Evolutionary conservation across 2,888 invertebrate species (phyloP).

Genomic region (Sarcophaga variegata): DNA sequence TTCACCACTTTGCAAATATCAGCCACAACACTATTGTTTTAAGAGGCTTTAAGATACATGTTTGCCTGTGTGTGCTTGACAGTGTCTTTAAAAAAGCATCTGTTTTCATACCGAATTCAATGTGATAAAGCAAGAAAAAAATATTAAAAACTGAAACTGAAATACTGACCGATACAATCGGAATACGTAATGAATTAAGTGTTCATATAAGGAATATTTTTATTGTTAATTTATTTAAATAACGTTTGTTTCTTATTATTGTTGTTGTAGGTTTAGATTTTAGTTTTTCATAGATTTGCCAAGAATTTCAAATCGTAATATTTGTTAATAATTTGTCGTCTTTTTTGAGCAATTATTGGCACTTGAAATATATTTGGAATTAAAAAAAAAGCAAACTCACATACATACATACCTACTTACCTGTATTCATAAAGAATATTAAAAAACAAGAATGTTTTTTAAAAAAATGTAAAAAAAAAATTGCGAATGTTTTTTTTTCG

Average conservation of each 20-base stretch:
- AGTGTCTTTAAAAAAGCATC: conserved; percentile 37
- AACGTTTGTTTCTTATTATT: background rate
- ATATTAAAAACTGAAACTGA: conserved; percentile 34
- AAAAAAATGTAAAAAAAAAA: background rate
- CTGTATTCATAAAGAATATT: background rate
- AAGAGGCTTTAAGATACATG: background rate
- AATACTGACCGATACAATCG: conserved; percentile 44
- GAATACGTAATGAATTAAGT: conserved; percentile 61
- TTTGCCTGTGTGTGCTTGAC: background rate
- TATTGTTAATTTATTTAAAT: conserved; percentile 50
- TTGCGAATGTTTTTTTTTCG: background rate
- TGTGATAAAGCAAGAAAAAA: conserved; percentile 14
- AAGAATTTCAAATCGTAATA: conserved; percentile 41
- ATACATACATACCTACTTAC: background rate
- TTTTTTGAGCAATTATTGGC: conserved; percentile 15
- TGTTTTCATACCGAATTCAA: conserved; percentile 29
- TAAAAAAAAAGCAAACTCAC: background rate
- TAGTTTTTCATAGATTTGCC: conserved; percentile 21
- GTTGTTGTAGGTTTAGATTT: background rate
- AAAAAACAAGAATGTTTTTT: background rate
- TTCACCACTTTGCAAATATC: background rate
- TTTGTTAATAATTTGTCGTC: background rate
- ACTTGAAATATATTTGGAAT: conserved; percentile 4
- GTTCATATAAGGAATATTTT: conserved; percentile 55
- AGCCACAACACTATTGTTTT: background rate